A percentile compares a stretch with the other conserved stretches of the same genome.
Evolutionary conservation across 2,113 vertebrate species (phyloP).

Genomic region (Bettongia penicillata): DNA sequence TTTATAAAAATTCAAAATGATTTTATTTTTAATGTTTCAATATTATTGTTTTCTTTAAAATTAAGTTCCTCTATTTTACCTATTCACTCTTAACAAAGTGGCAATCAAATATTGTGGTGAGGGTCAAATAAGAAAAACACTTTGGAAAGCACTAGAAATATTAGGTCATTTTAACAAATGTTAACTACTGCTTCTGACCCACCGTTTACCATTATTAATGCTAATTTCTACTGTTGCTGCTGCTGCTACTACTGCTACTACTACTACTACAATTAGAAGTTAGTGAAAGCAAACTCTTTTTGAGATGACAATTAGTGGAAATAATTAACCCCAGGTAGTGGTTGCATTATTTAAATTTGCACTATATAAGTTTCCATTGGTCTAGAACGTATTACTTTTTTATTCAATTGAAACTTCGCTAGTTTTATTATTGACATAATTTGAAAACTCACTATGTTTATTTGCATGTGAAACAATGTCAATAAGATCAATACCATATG

Average conservation of each 20-base stretch:
- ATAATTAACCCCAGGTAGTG: not conserved
- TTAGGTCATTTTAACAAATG: not conserved
- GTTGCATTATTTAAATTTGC: not conserved
- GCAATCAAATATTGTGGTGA: not conserved
- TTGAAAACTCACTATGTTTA: not conserved
- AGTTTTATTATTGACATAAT: not conserved
- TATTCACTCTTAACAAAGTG: not conserved
- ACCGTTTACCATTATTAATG: not conserved
- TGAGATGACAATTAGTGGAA: not conserved
- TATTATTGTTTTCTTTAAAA: not conserved
- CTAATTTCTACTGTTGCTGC: not conserved
- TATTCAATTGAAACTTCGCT: not conserved
- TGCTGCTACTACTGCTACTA: not conserved
- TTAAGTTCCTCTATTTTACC: not conserved
- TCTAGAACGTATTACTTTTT: not conserved
- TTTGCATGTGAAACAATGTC: not conserved
- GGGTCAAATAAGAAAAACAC: not conserved
- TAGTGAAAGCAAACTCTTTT: not conserved
- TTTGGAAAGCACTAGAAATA: not conserved
- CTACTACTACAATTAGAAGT: too few relatives aligned
- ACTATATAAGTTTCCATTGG: not conserved
- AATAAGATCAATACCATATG: not conserved
- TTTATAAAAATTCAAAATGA: not conserved
- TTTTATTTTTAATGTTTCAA: not conserved
- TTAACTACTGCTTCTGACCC: not conserved